These are phyloP conservation scores for Silurus lanzhouensis DNA, from an alignment of 2,797 vertebrate genomes.

Conservation along the genomic window DNA sequence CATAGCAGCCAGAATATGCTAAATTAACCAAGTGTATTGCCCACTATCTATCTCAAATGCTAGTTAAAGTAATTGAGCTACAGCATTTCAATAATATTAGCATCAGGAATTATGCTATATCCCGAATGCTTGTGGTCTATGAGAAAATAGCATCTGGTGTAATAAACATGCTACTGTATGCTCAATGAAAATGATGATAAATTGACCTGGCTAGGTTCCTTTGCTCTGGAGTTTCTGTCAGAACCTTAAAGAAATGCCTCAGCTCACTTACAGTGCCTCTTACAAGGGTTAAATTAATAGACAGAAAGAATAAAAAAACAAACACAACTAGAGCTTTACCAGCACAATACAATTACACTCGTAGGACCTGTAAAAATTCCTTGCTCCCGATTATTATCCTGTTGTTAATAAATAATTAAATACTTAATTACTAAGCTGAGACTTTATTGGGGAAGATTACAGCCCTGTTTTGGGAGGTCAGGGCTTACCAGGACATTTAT, in stretches of 20 bases:
- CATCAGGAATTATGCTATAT: background rate
- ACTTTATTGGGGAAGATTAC: background rate
- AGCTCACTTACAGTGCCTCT: background rate
- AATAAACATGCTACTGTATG: background rate
- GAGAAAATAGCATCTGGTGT: background rate
- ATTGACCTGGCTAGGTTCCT: background rate
- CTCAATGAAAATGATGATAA: background rate
- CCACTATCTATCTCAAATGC: background rate
- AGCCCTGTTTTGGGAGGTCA: slow-evolving; percentile 13
- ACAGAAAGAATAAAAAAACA: background rate
- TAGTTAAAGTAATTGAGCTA: background rate
- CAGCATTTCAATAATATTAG: background rate
- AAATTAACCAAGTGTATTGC: background rate
- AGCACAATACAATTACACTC: background rate
- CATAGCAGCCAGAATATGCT: background rate
- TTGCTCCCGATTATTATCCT: background rate
- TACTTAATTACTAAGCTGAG: background rate
- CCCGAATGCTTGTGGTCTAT: background rate
- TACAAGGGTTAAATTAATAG: background rate
- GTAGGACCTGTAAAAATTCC: background rate
- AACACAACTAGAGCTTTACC: background rate
- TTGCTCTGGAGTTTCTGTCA: background rate
- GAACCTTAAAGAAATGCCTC: background rate
- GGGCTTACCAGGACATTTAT: slow-evolving; percentile 22
- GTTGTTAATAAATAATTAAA: slow-evolving; percentile 12